Base-by-base conservation (phyloP, 2,797 vertebrate genomes). In the Manis javanica region DNA sequence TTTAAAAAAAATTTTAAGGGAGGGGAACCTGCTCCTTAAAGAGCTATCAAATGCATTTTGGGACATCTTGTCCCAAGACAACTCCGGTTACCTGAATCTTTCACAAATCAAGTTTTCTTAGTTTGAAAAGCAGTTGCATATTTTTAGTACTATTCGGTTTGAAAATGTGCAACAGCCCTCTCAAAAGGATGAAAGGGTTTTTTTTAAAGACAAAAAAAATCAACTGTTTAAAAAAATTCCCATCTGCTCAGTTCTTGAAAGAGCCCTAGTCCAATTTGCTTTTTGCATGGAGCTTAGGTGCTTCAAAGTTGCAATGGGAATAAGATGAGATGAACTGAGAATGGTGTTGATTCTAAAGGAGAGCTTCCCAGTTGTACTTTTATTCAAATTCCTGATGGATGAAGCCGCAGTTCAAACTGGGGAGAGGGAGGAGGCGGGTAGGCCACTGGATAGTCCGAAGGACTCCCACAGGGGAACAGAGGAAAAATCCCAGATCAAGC, bases 381-480 rank as follows among this genome's bases (percentile, higher is more conserved):
- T 64, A 63, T 78, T 93, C 72, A 46, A 91, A 37, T 72, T 92
- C 71, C 84, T 94, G 42, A 75, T 85, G 94, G 42, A 88, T 78
- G 96, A 86, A 19, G 18, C 63, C 21, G 4, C 14, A 87, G 39
- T 13, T 31, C 68, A 82, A 57, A 49, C 92, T 79, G 46, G 46
- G 83, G 83, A 85, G 3, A 31, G 16, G 3, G 42, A 42, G 13
- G 26, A 90, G 37, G 68, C 24, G 39, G 72, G 14, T 26, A 88
- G 74, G 19, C 46, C 89, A 37, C 53, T 21, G 71, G 49, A 15
- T 29, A 31, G 87, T 53, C 74, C 19, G 12, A 78, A 94, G 61
- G 61, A 89, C 49, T 71, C 18, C 64, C 72, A 23, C 55, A 39
- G 59, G 74, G 85, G 74, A 87, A 18, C 53, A 95, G 95, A 95